phyloP scores from a whole-genome alignment of 2,113 vertebrate genomes.

The Rhinolophus ferrumequinum region DNA sequence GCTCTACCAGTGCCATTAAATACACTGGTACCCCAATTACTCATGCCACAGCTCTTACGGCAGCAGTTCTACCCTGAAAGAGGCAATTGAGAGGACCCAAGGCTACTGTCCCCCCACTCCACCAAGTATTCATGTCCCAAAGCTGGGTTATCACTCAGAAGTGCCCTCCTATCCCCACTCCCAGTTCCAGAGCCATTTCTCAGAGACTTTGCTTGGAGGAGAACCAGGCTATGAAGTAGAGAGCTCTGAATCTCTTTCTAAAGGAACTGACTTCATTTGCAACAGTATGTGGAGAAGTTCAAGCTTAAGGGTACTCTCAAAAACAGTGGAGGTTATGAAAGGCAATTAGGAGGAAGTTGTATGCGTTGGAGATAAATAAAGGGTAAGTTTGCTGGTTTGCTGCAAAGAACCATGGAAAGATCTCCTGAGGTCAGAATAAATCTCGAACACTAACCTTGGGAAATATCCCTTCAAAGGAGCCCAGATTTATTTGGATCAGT shows the following conservation, averaged over 20 bases:
- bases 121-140: not conserved
- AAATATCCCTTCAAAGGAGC: not conserved
- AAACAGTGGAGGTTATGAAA: not conserved
- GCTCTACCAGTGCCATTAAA: not conserved
- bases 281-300: not conserved
- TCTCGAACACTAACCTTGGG: not conserved
- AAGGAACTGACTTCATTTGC: constrained; percentile 5
- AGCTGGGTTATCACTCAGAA: not conserved
- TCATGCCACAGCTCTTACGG: not conserved
- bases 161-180: not conserved
- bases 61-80: not conserved
- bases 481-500: not conserved
- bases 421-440: constrained; percentile 2
- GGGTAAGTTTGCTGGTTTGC: not conserved
- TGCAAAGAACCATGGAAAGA: not conserved
- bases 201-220: not conserved
- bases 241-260: not conserved
- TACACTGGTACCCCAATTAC: not conserved
- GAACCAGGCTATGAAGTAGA: not conserved
- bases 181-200: not conserved
- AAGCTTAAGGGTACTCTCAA: not conserved
- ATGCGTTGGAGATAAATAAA: not conserved
- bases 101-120: not conserved
- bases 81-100: not conserved
- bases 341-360: not conserved